Conservation (phyloP, 2,797 vertebrate genomes). For the Cephalopachus bancanus region DNA sequence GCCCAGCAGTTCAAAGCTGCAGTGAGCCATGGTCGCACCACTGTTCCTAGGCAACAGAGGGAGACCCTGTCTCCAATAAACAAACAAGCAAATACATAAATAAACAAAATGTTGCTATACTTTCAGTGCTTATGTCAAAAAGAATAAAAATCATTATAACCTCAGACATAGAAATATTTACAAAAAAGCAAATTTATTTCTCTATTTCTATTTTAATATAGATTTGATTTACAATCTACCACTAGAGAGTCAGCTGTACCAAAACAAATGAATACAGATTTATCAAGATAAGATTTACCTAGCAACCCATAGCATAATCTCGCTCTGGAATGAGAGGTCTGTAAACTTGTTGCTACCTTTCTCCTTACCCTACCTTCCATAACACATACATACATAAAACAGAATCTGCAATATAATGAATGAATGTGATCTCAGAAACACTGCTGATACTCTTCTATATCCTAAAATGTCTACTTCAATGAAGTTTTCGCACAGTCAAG, state of each 20-base stretch:
- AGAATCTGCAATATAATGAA: background rate
- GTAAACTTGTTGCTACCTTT: background rate
- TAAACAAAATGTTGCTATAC: background rate
- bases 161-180: slow-evolving; percentile 31
- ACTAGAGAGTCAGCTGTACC: background rate
- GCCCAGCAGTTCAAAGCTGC: too few relatives aligned
- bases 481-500: background rate
- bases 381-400: slow-evolving; percentile 26
- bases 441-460: slow-evolving; percentile 16
- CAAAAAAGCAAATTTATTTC: background rate
- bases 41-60: too few relatives aligned
- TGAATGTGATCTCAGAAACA: slow-evolving; percentile 10
- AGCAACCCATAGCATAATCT: background rate
- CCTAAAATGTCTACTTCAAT: slow-evolving; percentile 16
- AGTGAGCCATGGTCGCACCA: too few relatives aligned
- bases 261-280: background rate
- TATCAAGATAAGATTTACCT: background rate
- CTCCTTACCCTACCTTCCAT: background rate
- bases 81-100: too few relatives aligned
- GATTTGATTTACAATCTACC: slow-evolving; percentile 15
- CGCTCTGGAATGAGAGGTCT: slow-evolving; percentile 1
- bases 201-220: slow-evolving; percentile 20
- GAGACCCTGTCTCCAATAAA: too few relatives aligned
- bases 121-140: slow-evolving; percentile 35
- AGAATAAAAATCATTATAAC: background rate